Base-by-base conservation (phyloP, 1,140 invertebrate species). In the Galendromus occidentalis region DNA sequence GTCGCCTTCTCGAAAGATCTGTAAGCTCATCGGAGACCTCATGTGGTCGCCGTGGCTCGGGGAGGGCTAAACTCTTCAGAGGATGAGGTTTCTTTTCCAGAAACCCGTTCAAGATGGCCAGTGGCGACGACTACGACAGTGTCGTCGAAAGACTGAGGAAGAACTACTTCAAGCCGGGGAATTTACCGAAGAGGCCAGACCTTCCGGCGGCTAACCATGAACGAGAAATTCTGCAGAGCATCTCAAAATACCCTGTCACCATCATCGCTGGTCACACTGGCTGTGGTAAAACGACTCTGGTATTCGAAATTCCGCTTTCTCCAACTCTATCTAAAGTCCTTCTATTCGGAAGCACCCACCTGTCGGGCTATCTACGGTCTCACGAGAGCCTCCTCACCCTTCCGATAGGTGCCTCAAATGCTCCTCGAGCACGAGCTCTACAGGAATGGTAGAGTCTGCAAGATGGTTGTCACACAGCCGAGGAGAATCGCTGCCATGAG, bases 381-480 rank as follows among this genome's bases (percentile, higher is more conserved):
- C 9, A 39, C 4, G 4, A 39, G 33, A 39, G 9, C 9, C 33
- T 6, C 9, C 33, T 39, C 33, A 9, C 22, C 22, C 14, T 59
- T 9, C 28, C 7, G 20, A 14, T 14, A 59, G 51, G 51, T 59
- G 17, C 51, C 51, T 4, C 51, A 59, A 25, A 17, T 59, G 22
- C 25, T 59, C 1, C 22, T 59, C n/a, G 51, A 59, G 20, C 25
- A 59, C 6, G 33, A 59, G 51, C 51, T 59, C 1, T 59, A 20
- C 51, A 59, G 9, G 83, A 85, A 75, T 86, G 79, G 78, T 20
- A 74, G 75, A 63, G 76, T 80, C 25, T 89, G 87, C 72, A 86
- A 88, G 70, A 89, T 93, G 67, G 77, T 91, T 68, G 87, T 91
- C 1, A 92, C 88, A 0, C 88, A 92, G 71, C 90, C 90, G 2